Conservation (phyloP, 2,113 vertebrate genomes). For the Zootoca vivipara region DNA sequence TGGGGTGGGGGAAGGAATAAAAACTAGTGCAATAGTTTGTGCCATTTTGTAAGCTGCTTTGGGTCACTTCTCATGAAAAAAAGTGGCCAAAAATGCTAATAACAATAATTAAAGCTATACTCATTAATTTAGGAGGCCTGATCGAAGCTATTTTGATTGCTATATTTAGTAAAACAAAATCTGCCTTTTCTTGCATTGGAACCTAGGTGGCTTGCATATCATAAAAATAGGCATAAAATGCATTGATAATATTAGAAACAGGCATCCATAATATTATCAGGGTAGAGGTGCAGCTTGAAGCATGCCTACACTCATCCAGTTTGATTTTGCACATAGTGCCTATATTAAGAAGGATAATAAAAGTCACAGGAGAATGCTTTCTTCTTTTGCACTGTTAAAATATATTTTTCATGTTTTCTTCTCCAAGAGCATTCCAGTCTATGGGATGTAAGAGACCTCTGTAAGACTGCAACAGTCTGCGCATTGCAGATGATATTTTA, state of each 20-base stretch:
- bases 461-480: neutral
- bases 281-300: neutral
- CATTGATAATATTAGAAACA: neutral
- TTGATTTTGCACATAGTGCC: neutral
- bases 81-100: too few species aligned
- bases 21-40: too few species aligned
- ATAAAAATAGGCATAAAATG: neutral
- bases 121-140: neutral
- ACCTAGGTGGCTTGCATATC: neutral
- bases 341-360: neutral
- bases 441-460: neutral
- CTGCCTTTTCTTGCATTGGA: neutral
- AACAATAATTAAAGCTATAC: too few species aligned
- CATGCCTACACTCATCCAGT: neutral
- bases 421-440: neutral
- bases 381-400: neutral
- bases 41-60: too few species aligned
- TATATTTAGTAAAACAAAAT: neutral
- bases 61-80: too few species aligned
- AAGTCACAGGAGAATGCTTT: neutral
- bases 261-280: neutral
- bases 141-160: neutral
- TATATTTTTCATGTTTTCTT: neutral
- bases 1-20: too few species aligned
- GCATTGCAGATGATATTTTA: constrained; percentile 4